These are phyloP conservation scores for Ibycter americanus DNA, from an alignment of 2,797 vertebrate species.

Conservation along the genomic window DNA sequence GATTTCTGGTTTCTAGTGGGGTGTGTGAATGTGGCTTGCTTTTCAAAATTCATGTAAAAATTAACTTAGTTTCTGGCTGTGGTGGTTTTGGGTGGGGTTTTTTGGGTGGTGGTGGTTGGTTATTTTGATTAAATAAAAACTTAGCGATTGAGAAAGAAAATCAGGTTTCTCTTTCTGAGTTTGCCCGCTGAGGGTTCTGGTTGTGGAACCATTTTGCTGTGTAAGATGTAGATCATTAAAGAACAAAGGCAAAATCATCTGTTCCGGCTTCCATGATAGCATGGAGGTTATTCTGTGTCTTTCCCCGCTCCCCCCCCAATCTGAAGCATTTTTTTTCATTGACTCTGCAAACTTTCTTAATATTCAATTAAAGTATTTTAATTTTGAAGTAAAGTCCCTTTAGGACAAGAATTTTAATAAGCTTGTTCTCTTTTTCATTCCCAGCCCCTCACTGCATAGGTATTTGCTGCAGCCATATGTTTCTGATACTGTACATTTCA, in stretches of 20 bases:
- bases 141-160: background rate
- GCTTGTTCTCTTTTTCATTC: slow-evolving; percentile 29
- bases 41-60: background rate
- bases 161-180: background rate
- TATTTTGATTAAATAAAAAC: background rate
- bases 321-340: background rate
- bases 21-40: background rate
- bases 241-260: slow-evolving; percentile 40
- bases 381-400: slow-evolving; percentile 34
- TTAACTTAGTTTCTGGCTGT: background rate
- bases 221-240: slow-evolving; percentile 48
- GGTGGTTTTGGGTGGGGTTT: background rate
- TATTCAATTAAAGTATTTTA: background rate
- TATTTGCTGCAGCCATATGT: slow-evolving; percentile 64
- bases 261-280: background rate
- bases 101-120: too few species aligned
- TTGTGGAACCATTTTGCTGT: slow-evolving; percentile 26
- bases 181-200: background rate
- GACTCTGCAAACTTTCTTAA: background rate
- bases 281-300: background rate
- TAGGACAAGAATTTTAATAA: slow-evolving; percentile 1
- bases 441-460: slow-evolving; percentile 44
- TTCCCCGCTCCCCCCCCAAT: fast-evolving
- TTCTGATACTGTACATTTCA: slow-evolving; percentile 68
- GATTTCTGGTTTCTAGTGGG: background rate